phyloP scores from a whole-genome alignment of 2,888 invertebrate genomes.

The Chaitophorus viminalis region DNA sequence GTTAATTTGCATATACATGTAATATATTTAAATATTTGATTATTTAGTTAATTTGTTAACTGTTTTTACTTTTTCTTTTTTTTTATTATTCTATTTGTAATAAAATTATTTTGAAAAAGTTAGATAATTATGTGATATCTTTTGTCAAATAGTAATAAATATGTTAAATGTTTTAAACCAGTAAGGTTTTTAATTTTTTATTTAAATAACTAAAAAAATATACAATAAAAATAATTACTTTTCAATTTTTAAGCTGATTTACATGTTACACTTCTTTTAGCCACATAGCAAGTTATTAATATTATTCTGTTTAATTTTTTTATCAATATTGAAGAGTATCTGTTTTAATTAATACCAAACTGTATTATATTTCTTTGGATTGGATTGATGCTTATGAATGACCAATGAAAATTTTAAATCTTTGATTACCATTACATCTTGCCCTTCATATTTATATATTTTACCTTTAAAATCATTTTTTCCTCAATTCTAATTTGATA shows the following conservation, averaged over 20 bases:
- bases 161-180: not conserved
- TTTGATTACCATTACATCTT: no score
- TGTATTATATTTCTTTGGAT: not conserved
- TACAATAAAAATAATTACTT: no score
- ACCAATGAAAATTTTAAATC: no score
- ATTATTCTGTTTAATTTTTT: no score
- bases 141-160: not conserved
- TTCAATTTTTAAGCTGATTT: no score
- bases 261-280: no score
- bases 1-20: conserved; percentile 36
- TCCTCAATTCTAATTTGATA: not conserved
- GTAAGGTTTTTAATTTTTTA: no score
- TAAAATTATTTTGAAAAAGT: not conserved
- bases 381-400: not conserved
- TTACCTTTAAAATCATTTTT: not conserved
- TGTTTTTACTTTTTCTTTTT: conserved; percentile 21
- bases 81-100: not conserved
- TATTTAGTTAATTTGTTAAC: not conserved
- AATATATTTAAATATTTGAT: not conserved
- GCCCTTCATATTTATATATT: not conserved
- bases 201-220: no score
- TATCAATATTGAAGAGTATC: no score
- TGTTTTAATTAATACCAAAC: not conserved
- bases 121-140: not conserved
- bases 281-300: no score